Conservation (phyloP, 2,888 invertebrate genomes). For the Neoitamus cyanurus region DNA sequence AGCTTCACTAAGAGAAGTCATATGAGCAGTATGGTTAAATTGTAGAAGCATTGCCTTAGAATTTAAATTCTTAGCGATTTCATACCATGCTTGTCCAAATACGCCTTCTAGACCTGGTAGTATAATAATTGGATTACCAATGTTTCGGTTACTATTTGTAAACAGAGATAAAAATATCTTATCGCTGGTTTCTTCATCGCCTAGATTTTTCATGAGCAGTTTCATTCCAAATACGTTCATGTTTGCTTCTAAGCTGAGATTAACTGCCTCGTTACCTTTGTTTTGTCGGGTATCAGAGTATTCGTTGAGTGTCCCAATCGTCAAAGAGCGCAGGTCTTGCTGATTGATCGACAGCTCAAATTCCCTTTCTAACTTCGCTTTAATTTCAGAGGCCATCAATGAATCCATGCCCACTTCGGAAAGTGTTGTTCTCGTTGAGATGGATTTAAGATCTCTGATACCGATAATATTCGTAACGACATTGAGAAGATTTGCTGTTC, state of each 20-base stretch:
- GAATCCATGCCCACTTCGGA: constrained; percentile 97
- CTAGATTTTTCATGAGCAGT: constrained; percentile 72
- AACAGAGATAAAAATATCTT: constrained; percentile 70
- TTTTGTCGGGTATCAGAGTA: constrained; percentile 58
- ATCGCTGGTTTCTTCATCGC: constrained; percentile 70
- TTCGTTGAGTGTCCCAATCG: constrained; percentile 70
- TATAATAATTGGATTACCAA: constrained; percentile 62
- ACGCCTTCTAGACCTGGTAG: constrained; percentile 78
- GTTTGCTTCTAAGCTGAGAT: constrained; percentile 61
- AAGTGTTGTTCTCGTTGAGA: constrained; percentile 77
- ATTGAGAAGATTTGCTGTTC: constrained; percentile 76
- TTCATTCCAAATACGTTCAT: constrained; percentile 67
- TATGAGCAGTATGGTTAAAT: constrained; percentile 58
- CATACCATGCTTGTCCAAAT: constrained; percentile 66
- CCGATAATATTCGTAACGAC: constrained; percentile 78
- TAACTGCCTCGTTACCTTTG: constrained; percentile 58
- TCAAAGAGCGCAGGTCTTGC: constrained; percentile 85
- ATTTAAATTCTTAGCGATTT: constrained; percentile 57
- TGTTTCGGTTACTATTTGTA: constrained; percentile 65
- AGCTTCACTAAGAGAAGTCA: constrained; percentile 58
- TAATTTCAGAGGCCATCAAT: constrained; percentile 96
- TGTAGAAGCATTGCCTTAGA: constrained; percentile 60
- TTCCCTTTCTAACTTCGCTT: constrained; percentile 89
- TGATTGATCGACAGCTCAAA: constrained; percentile 88
- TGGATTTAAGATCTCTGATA: constrained; percentile 75